phyloP scores from a whole-genome alignment of 1,140 invertebrate species.

The Drosophila grimshawi region DNA sequence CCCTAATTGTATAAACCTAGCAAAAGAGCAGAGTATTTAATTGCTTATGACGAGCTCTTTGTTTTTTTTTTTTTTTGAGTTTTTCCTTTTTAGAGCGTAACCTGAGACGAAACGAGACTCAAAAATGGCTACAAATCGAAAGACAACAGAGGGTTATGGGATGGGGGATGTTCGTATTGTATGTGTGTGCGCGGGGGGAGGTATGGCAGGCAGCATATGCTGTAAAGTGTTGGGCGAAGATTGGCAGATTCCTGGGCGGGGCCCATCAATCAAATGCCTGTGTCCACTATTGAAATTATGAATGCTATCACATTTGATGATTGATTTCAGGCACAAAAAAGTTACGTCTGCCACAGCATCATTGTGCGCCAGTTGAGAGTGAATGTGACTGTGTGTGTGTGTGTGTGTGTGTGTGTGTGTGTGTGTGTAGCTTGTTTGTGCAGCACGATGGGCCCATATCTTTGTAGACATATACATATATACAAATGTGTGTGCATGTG shows the following conservation, averaged over 20 bases:
- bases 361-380: slow-evolving; percentile 32
- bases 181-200: not conserved
- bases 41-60: slow-evolving; percentile 72
- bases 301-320: slow-evolving; percentile 79
- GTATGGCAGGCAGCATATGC: slow-evolving; percentile 2
- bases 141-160: slow-evolving; percentile 11
- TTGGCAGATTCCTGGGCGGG: slow-evolving; percentile 44
- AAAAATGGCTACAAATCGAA: slow-evolving; percentile 70
- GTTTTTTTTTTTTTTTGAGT: slow-evolving; percentile 42
- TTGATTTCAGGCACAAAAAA: slow-evolving; percentile 64
- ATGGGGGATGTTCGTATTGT: not conserved
- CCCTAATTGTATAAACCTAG: slow-evolving; percentile 66
- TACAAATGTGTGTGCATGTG: slow-evolving; percentile 6
- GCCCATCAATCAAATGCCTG: slow-evolving; percentile 69
- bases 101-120: slow-evolving; percentile 49
- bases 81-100: slow-evolving; percentile 34
- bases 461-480: not conserved
- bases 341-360: slow-evolving; percentile 35
- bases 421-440: slow-evolving; percentile 41
- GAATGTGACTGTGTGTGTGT: not conserved
- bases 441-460: slow-evolving; percentile 59
- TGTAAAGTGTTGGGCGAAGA: slow-evolving; percentile 11
- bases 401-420: slow-evolving; percentile 27
- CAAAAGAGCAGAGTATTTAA: slow-evolving; percentile 63
- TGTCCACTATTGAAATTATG: slow-evolving; percentile 81